Base-by-base conservation (phyloP, 2,888 invertebrate genomes). In the Deilephila porcellus region DNA sequence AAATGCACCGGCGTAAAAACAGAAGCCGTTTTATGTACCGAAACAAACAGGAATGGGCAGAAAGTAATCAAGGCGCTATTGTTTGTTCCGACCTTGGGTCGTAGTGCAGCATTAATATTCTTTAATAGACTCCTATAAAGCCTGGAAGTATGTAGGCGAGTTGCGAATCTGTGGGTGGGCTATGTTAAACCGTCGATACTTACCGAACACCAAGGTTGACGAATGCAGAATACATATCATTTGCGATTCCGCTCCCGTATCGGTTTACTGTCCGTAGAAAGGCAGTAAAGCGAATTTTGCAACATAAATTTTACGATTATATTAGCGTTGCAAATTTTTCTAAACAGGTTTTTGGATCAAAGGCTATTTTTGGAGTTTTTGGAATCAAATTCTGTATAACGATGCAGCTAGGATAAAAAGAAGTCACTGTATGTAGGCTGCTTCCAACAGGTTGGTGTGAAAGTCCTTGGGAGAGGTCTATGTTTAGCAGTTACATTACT, bases 71-170 rank as follows among this genome's bases (percentile, higher is more conserved):
- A 90, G 81, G 80, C 81, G 77, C 87, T 83, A 91, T 91, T 90
- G 89, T 90, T 79, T 74, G 76, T 45, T 45, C 45, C 77, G 86
- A 84, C 88, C 90, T 90, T 89, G 89, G 67, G 67, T 67, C 74
- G 83, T 85, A 84, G 82, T 84, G 86, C 84, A 84, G 79, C 85
- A 91, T 92, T 92, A 88, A 87, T 91, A 93, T 93, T 91, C 91
- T 78, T 84, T 75, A 80, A 84, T 86, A 81, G 85, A 77, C 81
- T 74, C 76, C 78, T 76, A 86, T 86, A 86, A 67, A 88, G 87
- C 82, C 83, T 82, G 82, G 80, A 83, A 84, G 87, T 89, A 90
- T 89, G 89, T 89, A 81, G 85, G 81, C 80, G 84, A 83, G 77
- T 73, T 76, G 71, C 62, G 73, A 70, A 74, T 71, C 75, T 82